phyloP scores from a whole-genome alignment of 2,113 vertebrate species.

The Trichechus manatus region DNA sequence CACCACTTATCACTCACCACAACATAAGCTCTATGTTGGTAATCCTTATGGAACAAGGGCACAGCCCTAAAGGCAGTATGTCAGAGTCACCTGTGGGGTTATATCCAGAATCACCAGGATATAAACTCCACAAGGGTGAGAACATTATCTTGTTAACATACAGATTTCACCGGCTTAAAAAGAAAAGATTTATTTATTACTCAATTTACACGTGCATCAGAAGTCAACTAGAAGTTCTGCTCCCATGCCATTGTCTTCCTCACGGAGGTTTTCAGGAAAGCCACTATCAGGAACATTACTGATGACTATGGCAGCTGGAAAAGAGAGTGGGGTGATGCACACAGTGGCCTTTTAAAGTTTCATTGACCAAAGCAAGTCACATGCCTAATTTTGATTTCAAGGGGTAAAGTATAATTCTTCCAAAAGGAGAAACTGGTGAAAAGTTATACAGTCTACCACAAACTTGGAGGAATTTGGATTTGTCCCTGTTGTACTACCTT shows the following conservation, averaged over 20 bases:
- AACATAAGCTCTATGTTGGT: not conserved
- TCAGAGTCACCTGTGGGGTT: not conserved
- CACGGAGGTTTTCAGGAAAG: not conserved
- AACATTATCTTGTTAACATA: not conserved
- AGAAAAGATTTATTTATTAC: not conserved
- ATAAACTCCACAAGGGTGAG: not conserved
- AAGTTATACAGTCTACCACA: not conserved
- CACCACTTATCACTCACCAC: not conserved
- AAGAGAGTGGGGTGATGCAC: not conserved
- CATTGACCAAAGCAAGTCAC: not conserved
- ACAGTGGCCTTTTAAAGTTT: not conserved
- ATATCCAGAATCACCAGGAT: not conserved
- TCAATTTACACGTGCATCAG: not conserved
- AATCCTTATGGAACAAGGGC: not conserved
- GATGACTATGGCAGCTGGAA: not conserved
- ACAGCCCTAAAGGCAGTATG: not conserved
- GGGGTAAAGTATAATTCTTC: not conserved
- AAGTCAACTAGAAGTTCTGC: not conserved
- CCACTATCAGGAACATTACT: not conserved
- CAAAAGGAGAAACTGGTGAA: not conserved
- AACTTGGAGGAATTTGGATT: not conserved
- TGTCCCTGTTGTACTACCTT: too few relatives aligned
- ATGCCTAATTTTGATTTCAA: not conserved
- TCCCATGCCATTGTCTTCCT: not conserved
- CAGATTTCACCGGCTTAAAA: not conserved